Evolutionary conservation across 2,888 invertebrate species (phyloP), one percentile per base, ranked within the genome.

Genomic region (Eledone cirrhosa): DNA sequence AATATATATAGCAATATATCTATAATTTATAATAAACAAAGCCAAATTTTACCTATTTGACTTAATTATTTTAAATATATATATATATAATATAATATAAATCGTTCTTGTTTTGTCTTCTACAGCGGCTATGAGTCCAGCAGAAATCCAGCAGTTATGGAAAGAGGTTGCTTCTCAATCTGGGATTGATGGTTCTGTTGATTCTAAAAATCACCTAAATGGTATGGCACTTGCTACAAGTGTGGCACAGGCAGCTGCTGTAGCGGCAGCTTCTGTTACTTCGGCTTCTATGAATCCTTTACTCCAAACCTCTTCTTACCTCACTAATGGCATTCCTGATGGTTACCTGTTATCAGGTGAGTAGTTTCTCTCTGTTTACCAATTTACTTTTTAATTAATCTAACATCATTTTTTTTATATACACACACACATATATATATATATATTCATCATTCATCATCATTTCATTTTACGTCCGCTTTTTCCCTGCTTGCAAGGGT

Each of bases 61-160:
- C n/a, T n/a, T n/a, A n/a, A n/a, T n/a, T n/a, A n/a, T n/a, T n/a
- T n/a, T n/a, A n/a, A n/a, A n/a, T n/a, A n/a, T n/a, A n/a, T n/a
- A n/a, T n/a, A n/a, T n/a, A n/a, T n/a, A n/a, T n/a, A n/a, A n/a
- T n/a, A n/a, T n/a, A n/a, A n/a, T n/a, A n/a, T n/a, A n/a, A n/a
- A n/a, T n/a, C n/a, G n/a, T n/a, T n/a, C n/a, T n/a, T n/a, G n/a
- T n/a, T n/a, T n/a, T 80, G 77, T 69, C 78, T 76, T 80, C 83
- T 75, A 27, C 83, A 86, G 86, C 84, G 79, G 86, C 88, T 80
- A 85, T 90, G 85, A 87, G 87, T 53, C 86, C 88, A 4, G 84
- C 85, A 4, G 90, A 90, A 78, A 85, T 90, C 80, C 90, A 90
- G 78, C 88, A 87, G 80, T 80, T 89, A 78, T 89, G 89, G 90